Percentiles rank a stretch among this genome's conserved stretches.
These are phyloP conservation scores for Garrulus glandarius DNA, from an alignment of 2,797 vertebrate genomes.

Conservation along the genomic window DNA sequence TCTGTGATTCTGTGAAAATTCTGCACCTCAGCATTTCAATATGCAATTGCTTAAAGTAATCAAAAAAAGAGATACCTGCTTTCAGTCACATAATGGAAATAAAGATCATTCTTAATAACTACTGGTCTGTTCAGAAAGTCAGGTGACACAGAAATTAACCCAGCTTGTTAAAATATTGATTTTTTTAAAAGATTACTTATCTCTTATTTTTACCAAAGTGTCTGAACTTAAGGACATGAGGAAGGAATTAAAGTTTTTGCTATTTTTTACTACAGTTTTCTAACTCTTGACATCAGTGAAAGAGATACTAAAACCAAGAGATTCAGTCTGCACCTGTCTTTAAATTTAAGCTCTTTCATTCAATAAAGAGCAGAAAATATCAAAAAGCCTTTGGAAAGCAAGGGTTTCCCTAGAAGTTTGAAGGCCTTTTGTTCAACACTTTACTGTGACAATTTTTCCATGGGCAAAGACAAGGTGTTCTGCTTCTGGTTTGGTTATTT, in stretches of 20 bases:
- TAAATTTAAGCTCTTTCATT: not conserved
- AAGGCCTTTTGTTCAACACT: not conserved
- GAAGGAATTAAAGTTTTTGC: not conserved
- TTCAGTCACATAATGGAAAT: not conserved
- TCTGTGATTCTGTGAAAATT: not conserved
- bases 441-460: not conserved
- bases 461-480: not conserved
- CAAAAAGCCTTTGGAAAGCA: not conserved
- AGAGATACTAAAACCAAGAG: not conserved
- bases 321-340: not conserved
- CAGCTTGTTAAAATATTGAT: not conserved
- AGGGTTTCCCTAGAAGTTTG: not conserved
- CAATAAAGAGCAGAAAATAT: not conserved
- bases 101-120: not conserved
- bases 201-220: not conserved
- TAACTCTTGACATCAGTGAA: not conserved
- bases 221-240: not conserved
- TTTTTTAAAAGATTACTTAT: not conserved
- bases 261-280: not conserved
- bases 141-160: not conserved
- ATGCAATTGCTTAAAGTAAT: not conserved
- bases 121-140: not conserved
- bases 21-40: not conserved
- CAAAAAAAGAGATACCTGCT: not conserved
- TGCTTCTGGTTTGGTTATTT: not conserved